phyloP scores from a whole-genome alignment of 2,888 invertebrate genomes.

The Stenurella melanura region DNA sequence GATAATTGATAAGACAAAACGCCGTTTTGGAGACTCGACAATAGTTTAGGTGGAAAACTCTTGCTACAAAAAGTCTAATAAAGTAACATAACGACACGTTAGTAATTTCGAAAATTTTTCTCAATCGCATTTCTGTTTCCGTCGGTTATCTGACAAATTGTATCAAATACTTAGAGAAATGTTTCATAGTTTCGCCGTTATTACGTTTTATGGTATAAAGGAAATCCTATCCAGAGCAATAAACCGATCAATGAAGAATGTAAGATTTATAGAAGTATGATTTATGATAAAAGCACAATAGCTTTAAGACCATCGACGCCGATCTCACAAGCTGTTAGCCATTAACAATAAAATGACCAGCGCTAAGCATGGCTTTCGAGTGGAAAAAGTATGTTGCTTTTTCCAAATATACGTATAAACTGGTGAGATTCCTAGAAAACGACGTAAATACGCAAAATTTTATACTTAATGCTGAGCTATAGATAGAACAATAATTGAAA shows the following conservation, averaged over 20 bases:
- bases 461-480: not conserved
- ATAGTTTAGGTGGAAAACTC: not conserved
- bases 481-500: no score
- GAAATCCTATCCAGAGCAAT: slow-evolving; percentile 37
- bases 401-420: not conserved
- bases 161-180: slow-evolving; percentile 61
- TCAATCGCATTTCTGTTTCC: slow-evolving; percentile 36
- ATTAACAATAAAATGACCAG: slow-evolving; percentile 35
- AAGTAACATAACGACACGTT: slow-evolving; percentile 32
- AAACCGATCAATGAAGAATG: slow-evolving; percentile 54
- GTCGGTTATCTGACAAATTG: slow-evolving; percentile 55
- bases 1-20: not conserved
- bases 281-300: slow-evolving; percentile 63
- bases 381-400: slow-evolving; percentile 6
- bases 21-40: not conserved
- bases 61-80: not conserved
- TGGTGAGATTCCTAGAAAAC: not conserved
- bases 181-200: slow-evolving; percentile 59
- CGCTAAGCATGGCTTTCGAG: not conserved
- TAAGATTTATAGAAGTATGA: slow-evolving; percentile 66
- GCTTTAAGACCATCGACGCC: slow-evolving; percentile 46
- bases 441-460: not conserved
- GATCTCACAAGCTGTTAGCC: slow-evolving; percentile 36
- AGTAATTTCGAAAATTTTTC: slow-evolving; percentile 41
- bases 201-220: slow-evolving; percentile 58